phyloP scores from a whole-genome alignment of 1,140 invertebrate genomes.

The Drosophila elegans region DNA sequence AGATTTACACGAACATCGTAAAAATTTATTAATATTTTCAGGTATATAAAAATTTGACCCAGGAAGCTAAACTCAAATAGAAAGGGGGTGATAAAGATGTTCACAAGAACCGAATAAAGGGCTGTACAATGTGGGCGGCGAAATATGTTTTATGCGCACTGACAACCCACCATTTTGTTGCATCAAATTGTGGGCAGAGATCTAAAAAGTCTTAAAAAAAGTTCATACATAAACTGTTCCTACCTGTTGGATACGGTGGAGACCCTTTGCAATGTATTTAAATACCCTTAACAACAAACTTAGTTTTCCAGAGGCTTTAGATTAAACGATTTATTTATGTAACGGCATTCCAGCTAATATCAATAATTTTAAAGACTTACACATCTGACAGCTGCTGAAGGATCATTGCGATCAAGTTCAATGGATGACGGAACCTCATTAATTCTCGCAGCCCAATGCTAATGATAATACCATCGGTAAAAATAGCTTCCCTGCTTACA shows the following conservation, averaged over 20 bases:
- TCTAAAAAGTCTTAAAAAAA: neutral
- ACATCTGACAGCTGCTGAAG: conserved; percentile 51
- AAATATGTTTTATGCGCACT: neutral
- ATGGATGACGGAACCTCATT: conserved; percentile 36
- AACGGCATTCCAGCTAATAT: neutral
- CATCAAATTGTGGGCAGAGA: neutral
- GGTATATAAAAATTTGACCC: neutral
- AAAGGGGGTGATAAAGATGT: neutral
- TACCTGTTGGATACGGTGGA: too few relatives aligned
- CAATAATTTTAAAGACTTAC: conserved; percentile 9
- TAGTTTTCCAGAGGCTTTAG: neutral
- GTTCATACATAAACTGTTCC: neutral
- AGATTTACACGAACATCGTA: neutral
- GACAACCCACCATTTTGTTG: neutral
- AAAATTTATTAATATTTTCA: too few relatives aligned
- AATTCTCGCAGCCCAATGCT: conserved; percentile 35
- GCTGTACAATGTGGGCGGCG: neutral
- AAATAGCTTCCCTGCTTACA: conserved; percentile 23
- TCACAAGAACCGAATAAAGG: neutral
- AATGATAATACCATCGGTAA: conserved; percentile 44
- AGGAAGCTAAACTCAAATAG: neutral
- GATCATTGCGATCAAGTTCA: conserved; percentile 65
- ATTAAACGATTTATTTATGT: neutral
- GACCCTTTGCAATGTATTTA: neutral
- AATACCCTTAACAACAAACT: neutral